Evolutionary conservation across 2,797 vertebrate species (phyloP), one percentile per base, ranked within the genome.

Genomic region (Oreonectes daqikongensis): DNA sequence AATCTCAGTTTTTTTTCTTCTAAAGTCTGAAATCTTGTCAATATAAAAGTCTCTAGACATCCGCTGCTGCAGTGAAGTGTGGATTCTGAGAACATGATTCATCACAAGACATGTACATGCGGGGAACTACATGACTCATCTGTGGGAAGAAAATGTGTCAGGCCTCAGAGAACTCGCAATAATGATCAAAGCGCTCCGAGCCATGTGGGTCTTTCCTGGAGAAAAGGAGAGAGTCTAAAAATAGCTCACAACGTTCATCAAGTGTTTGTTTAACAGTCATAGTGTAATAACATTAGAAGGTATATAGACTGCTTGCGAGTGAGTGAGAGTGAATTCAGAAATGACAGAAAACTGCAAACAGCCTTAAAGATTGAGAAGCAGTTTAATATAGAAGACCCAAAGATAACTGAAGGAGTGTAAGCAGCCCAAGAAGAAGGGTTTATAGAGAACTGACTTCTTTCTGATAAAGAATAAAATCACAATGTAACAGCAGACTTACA

Each of bases 121-220:
- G 50, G 65, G 63, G 26, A 75, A 57, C 72, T 75, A 57, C 61
- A 55, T 28, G 30, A 60, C 40, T 74, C 17, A 59, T 68, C 73
- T 75, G 63, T 65, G 57, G 57, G 28, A 68, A 69, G 55, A 69
- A 76, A 76, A 68, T 61, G 74, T 76, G 74, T 69, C 74, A 76
- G 38, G 50, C 38, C 35, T 75, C 52, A 75, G 30, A 75, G 53
- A 61, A 48, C 53, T 76, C 42, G 42, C 44, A 67, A 76, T 64
- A 76, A 76, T 4, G 52, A 76, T 76, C 74, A 68, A 69, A 76
- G 74, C 22, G n/a, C 38, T 67, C 63, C 4, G 72, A 57, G 72
- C 72, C 72, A 32, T 69, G 53, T 26, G 65, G 42, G 53, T 60
- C 74, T 69, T 60, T 76, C 74, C 74, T 76, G 24, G 53, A 76